Percentiles rank a stretch among this genome's conserved stretches.
Conservation (phyloP, 2,113 vertebrate genomes). For the Turdus rufiventris region DNA sequence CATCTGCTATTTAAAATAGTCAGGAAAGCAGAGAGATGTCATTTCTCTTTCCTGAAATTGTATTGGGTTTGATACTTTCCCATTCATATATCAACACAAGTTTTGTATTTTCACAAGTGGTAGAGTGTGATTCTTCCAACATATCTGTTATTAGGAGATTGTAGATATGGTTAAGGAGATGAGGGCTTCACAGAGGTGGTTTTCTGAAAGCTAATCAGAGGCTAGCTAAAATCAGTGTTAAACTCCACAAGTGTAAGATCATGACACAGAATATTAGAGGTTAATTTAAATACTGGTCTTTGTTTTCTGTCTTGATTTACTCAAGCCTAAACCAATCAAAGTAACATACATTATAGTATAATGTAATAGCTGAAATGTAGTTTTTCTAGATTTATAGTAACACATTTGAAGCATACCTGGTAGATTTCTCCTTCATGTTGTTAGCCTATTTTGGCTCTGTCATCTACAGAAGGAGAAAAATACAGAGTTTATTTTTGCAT, state of each 20-base stretch:
- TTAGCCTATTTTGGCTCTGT: neutral
- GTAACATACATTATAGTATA: neutral
- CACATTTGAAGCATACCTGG: neutral
- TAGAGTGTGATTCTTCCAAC: neutral
- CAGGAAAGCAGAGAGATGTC: neutral
- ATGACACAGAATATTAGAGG: neutral
- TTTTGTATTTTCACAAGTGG: neutral
- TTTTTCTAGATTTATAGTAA: neutral
- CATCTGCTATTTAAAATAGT: neutral
- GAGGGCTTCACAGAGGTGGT: neutral
- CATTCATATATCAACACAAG: neutral
- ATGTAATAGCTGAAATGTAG: neutral
- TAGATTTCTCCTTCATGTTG: neutral
- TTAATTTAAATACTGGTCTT: neutral
- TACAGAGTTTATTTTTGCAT: neutral
- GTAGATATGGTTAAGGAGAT: neutral
- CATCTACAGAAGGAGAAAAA: neutral
- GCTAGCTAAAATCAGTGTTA: neutral
- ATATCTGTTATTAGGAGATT: neutral
- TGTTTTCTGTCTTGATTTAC: neutral
- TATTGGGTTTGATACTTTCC: neutral
- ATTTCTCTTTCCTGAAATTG: neutral
- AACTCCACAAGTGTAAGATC: neutral
- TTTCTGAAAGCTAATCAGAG: neutral
- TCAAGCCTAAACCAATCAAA: neutral